These are phyloP conservation scores for Rhodophaea formosa DNA, from an alignment of 2,888 invertebrate genomes.

Conservation along the genomic window DNA sequence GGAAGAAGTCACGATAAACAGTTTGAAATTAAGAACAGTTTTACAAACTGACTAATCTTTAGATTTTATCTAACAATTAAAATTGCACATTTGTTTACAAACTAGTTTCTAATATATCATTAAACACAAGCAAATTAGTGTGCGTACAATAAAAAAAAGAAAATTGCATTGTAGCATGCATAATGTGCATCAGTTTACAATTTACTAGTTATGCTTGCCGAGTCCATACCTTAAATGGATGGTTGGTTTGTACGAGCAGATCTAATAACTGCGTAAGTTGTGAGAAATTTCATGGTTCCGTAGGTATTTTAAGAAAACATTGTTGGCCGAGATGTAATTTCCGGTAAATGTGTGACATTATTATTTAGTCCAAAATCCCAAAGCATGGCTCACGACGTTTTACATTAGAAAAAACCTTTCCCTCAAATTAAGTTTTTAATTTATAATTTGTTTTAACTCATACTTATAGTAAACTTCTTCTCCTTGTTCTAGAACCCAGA, in stretches of 20 bases:
- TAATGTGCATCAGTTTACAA: conserved; percentile 10
- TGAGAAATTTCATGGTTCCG: neutral
- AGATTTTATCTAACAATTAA: neutral
- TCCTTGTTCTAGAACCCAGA: too few relatives aligned
- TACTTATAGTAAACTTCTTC: too few relatives aligned
- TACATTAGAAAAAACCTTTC: too few relatives aligned
- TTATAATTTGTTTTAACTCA: too few relatives aligned
- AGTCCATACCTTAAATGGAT: conserved; percentile 16
- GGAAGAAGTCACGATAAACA: neutral
- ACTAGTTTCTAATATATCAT: conserved; percentile 4
- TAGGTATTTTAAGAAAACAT: neutral
- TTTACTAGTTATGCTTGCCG: conserved; percentile 11
- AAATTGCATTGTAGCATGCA: conserved; percentile 15
- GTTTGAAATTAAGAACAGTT: neutral
- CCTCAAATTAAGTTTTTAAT: too few relatives aligned
- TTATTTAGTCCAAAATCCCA: too few relatives aligned
- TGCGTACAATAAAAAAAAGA: conserved; percentile 10
- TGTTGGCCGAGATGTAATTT: too few relatives aligned
- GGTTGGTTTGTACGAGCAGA: neutral
- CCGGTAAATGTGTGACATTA: too few relatives aligned
- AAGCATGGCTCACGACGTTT: too few relatives aligned
- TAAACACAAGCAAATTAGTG: conserved; percentile 1
- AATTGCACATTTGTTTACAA: neutral
- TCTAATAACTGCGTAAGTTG: neutral
- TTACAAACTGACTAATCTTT: neutral